Evolutionary conservation across 2,888 invertebrate genomes (phyloP).

Genomic region (Orthosia incerta): DNA sequence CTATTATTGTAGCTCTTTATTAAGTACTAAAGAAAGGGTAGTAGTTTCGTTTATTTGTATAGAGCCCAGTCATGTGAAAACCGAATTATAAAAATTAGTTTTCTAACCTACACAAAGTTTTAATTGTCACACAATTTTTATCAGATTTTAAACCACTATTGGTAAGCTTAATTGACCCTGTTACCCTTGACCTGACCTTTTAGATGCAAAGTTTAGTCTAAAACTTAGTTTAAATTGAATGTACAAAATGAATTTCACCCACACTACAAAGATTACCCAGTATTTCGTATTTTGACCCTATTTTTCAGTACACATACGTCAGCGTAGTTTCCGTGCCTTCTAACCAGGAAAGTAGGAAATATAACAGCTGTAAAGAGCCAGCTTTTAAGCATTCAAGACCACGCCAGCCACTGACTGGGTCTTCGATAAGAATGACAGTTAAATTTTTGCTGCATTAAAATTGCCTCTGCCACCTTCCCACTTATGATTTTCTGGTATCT

Average conservation of each 20-base stretch:
- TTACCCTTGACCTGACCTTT: slow-evolving; percentile 5
- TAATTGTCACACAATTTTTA: slow-evolving; percentile 3
- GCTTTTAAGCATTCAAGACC: not conserved
- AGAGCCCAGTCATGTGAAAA: slow-evolving; percentile 6
- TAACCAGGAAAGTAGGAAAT: not conserved
- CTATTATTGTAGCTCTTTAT: slow-evolving; percentile 3
- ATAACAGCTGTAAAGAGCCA: not conserved
- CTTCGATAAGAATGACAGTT: not conserved
- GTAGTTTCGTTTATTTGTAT: slow-evolving; percentile 7
- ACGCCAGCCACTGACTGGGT: not conserved
- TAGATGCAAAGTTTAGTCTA: slow-evolving; percentile 6
- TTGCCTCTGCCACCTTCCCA: not conserved
- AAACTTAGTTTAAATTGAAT: not conserved
- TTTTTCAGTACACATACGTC: not conserved
- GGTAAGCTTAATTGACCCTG: slow-evolving; percentile 1
- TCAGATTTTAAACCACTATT: slow-evolving; percentile 14
- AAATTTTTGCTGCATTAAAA: not conserved
- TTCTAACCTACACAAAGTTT: not conserved
- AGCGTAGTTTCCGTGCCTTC: not conserved
- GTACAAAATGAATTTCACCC: no score
- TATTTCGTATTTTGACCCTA: not conserved
- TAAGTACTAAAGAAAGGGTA: not conserved
- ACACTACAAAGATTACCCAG: not conserved
- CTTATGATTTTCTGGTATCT: slow-evolving; percentile 17
- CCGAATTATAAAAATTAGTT: not conserved